Evolutionary conservation across 2,888 invertebrate species (phyloP), one percentile per base, ranked within the genome.

Genomic region (Blera fallax): DNA sequence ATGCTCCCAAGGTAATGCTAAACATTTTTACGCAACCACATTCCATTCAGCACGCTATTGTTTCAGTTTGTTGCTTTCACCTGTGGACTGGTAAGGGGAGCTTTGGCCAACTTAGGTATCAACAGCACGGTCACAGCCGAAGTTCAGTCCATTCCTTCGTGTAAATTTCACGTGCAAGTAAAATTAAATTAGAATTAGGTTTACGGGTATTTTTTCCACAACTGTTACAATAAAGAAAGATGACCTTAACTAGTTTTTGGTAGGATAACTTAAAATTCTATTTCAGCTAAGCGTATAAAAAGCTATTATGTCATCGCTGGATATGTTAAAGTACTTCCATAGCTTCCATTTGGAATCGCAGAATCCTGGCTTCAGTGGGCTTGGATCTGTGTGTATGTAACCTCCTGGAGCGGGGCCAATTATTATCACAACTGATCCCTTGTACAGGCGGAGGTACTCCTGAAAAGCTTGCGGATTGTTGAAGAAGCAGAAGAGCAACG

Each of bases 71-170:
- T 99, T 70, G 97, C 98, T 1, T 98, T 98, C 90, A 98, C 99
- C 0, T 99, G 99, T 93, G 99, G 99, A 3, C 93, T 99, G 87
- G 95, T 99, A 69, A 94, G 99, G 90, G 99, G 99, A 37, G 98
- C 98, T 58, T 93, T 99, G 85, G 97, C 98, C 16, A 99, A 99
- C 93, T 94, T 99, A 84, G 98, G 98, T 79, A 96, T 98, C 87
- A 96, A 96, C 89, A 97, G 98, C 91, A 95, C 98, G 69, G 99
- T 99, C 0, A 99, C 98, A 14, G 98, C 98, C 3, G 98, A 99
- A 93, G 96, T 98, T 11, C 96, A 97, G 89, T 94, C 95, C 58
- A 96, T 99, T 95, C 98, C 99, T 24, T 96, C 96, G 4, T 97
- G 97, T 92, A 97, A 97, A 93, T 98, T 98, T 92, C 97, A 97